phyloP scores from a whole-genome alignment of 2,888 invertebrate genomes.

The Dione juno region DNA sequence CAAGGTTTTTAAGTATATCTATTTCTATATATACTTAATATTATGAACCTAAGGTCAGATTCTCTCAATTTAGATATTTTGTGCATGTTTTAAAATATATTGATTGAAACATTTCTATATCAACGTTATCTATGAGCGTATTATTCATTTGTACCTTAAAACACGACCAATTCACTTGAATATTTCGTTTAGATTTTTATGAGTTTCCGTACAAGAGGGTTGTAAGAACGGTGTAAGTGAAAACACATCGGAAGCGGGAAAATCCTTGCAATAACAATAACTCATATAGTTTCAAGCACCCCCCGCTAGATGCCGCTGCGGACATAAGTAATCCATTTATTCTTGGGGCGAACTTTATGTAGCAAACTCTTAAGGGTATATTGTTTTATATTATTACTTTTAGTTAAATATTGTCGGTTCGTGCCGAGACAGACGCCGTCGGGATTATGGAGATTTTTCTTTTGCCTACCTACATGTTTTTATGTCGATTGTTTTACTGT shows the following conservation, averaged over 20 bases:
- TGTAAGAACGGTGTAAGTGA: constrained; percentile 81
- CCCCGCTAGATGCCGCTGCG: constrained; percentile 80
- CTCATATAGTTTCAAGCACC: constrained; percentile 73
- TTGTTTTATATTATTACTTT: constrained; percentile 81
- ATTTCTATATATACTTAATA: too few relatives aligned
- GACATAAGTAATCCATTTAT: constrained; percentile 84
- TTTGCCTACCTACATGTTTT: constrained; percentile 6
- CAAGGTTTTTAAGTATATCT: too few relatives aligned
- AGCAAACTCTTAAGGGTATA: constrained; percentile 76
- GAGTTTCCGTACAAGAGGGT: constrained; percentile 74
- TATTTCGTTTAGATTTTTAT: constrained; percentile 77
- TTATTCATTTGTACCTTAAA: constrained; percentile 35
- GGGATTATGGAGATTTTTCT: constrained; percentile 56
- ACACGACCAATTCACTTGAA: constrained; percentile 50
- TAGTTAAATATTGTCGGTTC: constrained; percentile 67
- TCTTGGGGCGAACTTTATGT: constrained; percentile 82
- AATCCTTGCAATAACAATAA: constrained; percentile 82
- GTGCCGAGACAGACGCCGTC: constrained; percentile 56
- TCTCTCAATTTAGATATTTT: neutral
- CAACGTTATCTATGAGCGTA: neutral
- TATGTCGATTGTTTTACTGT: neutral
- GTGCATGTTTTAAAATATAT: neutral
- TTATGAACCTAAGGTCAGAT: neutral
- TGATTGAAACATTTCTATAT: neutral
- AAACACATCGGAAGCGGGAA: constrained; percentile 79